These are phyloP conservation scores for Pachycephala philippinensis DNA, from an alignment of 2,113 vertebrate species.

Conservation along the genomic window DNA sequence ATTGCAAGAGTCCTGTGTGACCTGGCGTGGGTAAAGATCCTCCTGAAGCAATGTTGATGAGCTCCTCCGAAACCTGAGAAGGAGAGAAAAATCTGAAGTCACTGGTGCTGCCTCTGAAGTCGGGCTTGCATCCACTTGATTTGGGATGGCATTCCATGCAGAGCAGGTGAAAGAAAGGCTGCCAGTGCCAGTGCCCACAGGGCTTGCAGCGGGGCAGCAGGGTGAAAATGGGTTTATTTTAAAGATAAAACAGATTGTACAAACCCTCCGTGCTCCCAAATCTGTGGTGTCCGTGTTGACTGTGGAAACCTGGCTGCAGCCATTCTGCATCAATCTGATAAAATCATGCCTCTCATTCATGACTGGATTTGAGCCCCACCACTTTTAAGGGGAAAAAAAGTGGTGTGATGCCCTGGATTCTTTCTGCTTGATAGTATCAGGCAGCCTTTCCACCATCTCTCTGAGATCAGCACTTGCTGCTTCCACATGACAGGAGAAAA, in stretches of 20 bases:
- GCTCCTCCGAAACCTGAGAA: background rate
- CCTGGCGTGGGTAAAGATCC: background rate
- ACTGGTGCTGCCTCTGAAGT: background rate
- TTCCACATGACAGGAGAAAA: background rate
- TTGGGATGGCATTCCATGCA: background rate
- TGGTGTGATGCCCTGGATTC: accelerated
- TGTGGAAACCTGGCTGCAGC: background rate
- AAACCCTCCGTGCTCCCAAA: background rate
- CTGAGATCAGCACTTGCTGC: background rate
- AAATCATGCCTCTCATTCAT: background rate
- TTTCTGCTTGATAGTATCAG: background rate
- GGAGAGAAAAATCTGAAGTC: background rate
- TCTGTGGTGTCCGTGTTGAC: background rate
- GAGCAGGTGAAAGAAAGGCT: background rate
- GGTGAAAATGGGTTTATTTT: background rate
- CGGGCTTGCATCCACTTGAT: background rate
- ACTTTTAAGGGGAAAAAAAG: background rate
- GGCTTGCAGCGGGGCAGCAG: background rate
- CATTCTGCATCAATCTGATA: background rate
- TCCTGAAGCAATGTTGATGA: background rate
- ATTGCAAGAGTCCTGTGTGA: background rate
- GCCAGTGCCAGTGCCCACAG: background rate
- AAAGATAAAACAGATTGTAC: background rate
- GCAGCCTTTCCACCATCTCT: background rate
- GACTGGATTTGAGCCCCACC: background rate